Evolutionary conservation across 2,888 invertebrate species (phyloP).

Genomic region (Notocelia uddmanniana): DNA sequence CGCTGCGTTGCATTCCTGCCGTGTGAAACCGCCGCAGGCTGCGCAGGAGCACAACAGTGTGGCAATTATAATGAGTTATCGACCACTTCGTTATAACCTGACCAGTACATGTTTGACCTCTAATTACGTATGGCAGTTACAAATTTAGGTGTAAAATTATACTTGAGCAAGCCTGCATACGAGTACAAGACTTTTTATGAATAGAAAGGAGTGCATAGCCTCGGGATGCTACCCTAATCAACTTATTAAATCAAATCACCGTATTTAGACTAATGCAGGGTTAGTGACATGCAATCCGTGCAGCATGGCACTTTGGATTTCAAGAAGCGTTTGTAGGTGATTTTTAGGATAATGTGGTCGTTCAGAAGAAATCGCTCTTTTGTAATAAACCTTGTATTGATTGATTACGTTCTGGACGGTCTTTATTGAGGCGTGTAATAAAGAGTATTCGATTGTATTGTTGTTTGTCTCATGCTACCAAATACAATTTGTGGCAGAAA

Average conservation of each 20-base stretch:
- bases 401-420: no score
- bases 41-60: conserved; percentile 6
- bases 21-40: conserved; percentile 27
- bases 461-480: no score
- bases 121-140: neutral
- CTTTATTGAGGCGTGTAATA: no score
- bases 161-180: neutral
- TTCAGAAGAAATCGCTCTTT: no score
- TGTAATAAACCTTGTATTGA: no score
- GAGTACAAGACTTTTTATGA: neutral
- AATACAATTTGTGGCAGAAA: no score
- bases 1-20: neutral
- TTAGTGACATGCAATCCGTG: conserved; percentile 11
- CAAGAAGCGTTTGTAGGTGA: neutral
- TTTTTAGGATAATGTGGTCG: neutral
- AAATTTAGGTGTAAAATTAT: neutral
- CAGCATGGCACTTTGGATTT: neutral
- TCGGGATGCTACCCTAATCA: conserved; percentile 19
- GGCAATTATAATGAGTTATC: neutral
- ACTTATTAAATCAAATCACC: conserved; percentile 39
- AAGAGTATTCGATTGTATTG: no score
- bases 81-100: neutral
- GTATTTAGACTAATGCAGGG: conserved; percentile 39
- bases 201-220: conserved; percentile 9
- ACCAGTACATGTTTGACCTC: neutral